phyloP scores from a whole-genome alignment of 1,140 invertebrate genomes.

The Papilio aristodemus region DNA sequence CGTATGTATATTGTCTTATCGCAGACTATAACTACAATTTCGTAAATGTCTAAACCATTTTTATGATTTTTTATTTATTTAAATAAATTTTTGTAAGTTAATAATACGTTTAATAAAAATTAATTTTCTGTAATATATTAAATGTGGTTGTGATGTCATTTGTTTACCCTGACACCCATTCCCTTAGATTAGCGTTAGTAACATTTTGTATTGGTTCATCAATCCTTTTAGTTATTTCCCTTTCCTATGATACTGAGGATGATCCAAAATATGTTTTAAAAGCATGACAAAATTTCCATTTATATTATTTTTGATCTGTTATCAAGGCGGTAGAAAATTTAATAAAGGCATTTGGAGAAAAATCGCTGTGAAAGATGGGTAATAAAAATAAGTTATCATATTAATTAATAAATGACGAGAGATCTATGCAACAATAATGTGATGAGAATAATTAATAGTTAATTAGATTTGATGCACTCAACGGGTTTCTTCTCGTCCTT shows the following conservation, averaged over 20 bases:
- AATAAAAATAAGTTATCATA: too few relatives aligned
- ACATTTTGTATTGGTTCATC: neutral
- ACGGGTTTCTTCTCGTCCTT: too few relatives aligned
- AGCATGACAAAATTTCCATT: neutral
- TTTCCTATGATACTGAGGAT: neutral
- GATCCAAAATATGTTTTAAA: neutral
- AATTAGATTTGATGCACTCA: too few relatives aligned
- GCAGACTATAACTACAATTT: conserved; percentile 54
- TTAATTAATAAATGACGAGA: too few relatives aligned
- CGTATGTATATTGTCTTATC: conserved; percentile 50
- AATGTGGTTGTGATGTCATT: conserved; percentile 53
- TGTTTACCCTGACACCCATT: conserved; percentile 41
- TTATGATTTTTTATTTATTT: conserved; percentile 76
- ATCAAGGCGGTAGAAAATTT: neutral
- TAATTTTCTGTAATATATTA: conserved; percentile 75
- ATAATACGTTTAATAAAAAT: conserved; percentile 73
- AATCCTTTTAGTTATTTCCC: neutral
- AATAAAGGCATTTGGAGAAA: neutral
- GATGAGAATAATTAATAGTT: too few relatives aligned
- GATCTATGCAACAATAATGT: too few relatives aligned
- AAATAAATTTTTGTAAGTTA: conserved; percentile 77
- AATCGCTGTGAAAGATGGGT: neutral
- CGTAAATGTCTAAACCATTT: conserved; percentile 60
- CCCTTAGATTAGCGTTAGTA: conserved; percentile 16
- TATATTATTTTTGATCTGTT: neutral